phyloP scores from a whole-genome alignment of 2,888 invertebrate genomes.

The Dryomyza anilis region DNA sequence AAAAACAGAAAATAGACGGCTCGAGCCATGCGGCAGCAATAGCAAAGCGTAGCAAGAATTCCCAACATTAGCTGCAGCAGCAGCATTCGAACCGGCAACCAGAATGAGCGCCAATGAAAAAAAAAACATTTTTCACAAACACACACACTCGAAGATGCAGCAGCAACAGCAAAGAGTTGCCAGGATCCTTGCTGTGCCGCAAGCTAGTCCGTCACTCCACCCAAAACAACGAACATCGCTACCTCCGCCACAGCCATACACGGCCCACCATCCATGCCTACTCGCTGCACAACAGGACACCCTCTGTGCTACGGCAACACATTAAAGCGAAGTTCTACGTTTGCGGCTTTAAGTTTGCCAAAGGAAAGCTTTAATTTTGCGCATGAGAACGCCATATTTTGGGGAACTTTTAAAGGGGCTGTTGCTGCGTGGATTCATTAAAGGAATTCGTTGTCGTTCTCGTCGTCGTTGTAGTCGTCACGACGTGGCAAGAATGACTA shows the following conservation, averaged over 20 bases:
- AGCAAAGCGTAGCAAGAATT: background rate
- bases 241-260: background rate
- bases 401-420: slow-evolving; percentile 1
- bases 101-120: background rate
- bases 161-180: background rate
- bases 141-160: no score
- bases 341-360: background rate
- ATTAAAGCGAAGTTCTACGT: no score
- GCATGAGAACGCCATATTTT: background rate
- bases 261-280: background rate
- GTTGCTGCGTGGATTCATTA: slow-evolving; percentile 7
- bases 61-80: background rate
- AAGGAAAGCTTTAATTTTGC: background rate
- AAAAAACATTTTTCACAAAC: no score
- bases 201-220: background rate
- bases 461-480: background rate
- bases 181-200: background rate
- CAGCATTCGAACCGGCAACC: background rate
- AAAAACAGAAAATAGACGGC: background rate
- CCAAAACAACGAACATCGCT: background rate
- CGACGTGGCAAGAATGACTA: background rate
- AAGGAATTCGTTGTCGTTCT: background rate
- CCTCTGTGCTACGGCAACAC: background rate
- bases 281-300: background rate
- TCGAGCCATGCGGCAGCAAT: background rate